Evolutionary conservation across 2,797 vertebrate genomes (phyloP).

Genomic region (Denticeps clupeoides): DNA sequence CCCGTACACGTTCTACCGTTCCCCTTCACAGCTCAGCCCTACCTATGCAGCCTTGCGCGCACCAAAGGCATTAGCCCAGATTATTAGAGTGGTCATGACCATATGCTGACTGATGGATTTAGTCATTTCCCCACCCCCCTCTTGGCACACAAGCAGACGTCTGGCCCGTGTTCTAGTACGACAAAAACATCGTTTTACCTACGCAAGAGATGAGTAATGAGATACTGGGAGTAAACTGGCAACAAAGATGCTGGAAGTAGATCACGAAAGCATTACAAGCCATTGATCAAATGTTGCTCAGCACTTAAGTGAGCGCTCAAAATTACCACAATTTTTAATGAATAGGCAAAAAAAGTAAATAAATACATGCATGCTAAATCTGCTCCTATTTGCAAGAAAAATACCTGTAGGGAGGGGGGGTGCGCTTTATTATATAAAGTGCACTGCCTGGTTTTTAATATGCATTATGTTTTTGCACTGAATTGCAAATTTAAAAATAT

Average conservation of each 20-base stretch:
- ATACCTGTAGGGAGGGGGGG: no score
- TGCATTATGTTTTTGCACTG: no score
- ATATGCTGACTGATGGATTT: conserved; percentile 57
- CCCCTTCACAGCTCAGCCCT: neutral
- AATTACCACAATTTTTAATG: no score
- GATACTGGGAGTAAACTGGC: conserved; percentile 17
- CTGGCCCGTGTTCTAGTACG: neutral
- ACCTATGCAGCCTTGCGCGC: conserved; percentile 1
- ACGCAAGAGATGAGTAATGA: neutral
- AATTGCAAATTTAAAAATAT: no score
- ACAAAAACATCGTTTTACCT: neutral
- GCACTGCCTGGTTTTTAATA: no score
- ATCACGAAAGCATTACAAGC: no score
- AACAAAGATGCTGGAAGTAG: neutral
- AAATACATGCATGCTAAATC: no score
- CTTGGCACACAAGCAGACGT: conserved; percentile 19
- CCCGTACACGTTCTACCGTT: conserved; percentile 25
- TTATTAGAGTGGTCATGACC: conserved; percentile 67
- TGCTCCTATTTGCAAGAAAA: no score
- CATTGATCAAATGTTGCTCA: no score
- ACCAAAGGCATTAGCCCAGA: conserved; percentile 50
- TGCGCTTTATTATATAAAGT: no score
- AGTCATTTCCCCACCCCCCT: conserved; percentile 36
- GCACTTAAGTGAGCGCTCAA: no score
- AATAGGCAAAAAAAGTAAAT: no score